phyloP scores from a whole-genome alignment of 92 coral and sea anemone genomes.

The Hydrozoanthus gracilis region DNA sequence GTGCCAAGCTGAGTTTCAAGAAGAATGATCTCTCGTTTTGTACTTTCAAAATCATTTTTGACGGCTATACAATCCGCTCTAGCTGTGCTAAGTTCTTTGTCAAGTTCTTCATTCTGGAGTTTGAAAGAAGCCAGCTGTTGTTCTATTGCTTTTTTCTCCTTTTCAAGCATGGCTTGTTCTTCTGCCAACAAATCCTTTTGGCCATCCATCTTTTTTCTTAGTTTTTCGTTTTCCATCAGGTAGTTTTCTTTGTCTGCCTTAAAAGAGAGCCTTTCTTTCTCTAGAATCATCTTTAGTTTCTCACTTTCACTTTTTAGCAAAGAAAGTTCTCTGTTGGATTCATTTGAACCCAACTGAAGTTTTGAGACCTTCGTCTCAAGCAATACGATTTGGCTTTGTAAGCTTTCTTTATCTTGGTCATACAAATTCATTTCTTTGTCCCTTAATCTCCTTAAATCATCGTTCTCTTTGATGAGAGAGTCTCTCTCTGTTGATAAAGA shows the following conservation, averaged over 20 bases:
- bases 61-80: background rate
- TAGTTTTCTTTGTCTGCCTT: background rate
- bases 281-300: conserved; percentile 14
- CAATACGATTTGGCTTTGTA: conserved; percentile 6
- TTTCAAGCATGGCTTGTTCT: background rate
- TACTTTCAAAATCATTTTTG: conserved; percentile 62
- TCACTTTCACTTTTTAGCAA: conserved; percentile 21
- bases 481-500: conserved; percentile 33
- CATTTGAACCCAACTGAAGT: conserved; percentile 12
- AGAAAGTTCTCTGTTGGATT: conserved; percentile 1
- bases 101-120: background rate
- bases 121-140: conserved; percentile 17
- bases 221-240: background rate
- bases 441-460: conserved; percentile 19
- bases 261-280: conserved; percentile 24
- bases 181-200: background rate
- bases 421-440: conserved; percentile 15
- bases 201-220: conserved; percentile 23
- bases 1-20: conserved; percentile 51
- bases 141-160: conserved; percentile 14
- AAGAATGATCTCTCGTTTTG: conserved; percentile 60
- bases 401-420: conserved; percentile 27
- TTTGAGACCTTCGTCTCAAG: conserved; percentile 23
- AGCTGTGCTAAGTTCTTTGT: conserved; percentile 5
- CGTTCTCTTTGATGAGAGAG: conserved; percentile 30